Evolutionary conservation across 37 sponge, comb jelly and placozoan species (phyloP).

Genomic region (Crambe crambe): DNA sequence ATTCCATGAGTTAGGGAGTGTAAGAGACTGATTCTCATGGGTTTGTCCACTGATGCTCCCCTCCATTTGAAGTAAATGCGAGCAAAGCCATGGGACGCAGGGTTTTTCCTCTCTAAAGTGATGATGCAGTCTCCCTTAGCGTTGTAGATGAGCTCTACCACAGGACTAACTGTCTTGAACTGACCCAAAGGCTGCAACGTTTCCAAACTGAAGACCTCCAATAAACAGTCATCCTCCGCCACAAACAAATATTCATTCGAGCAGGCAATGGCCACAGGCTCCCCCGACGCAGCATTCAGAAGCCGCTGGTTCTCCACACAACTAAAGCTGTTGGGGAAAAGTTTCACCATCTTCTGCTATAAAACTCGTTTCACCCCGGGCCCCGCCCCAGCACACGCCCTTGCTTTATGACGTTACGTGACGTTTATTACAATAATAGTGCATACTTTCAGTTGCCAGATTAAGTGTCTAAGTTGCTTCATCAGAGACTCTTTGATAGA

Average conservation of each 20-base stretch:
- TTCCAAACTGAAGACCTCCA: slow-evolving; percentile 48
- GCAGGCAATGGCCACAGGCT: slow-evolving; percentile 53
- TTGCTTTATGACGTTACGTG: neutral
- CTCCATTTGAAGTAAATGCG: slow-evolving; percentile 73
- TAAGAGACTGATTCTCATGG: slow-evolving; percentile 29
- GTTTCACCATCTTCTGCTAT: slow-evolving; percentile 51
- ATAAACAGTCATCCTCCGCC: slow-evolving; percentile 43
- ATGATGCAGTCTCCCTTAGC: slow-evolving; percentile 52
- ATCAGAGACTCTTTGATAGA: slow-evolving; percentile 77
- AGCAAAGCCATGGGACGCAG: slow-evolving; percentile 24
- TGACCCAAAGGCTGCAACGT: slow-evolving; percentile 26
- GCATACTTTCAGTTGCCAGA: no score
- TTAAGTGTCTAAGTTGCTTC: neutral
- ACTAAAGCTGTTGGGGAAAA: slow-evolving; percentile 44
- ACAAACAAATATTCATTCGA: slow-evolving; percentile 57
- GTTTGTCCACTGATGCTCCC: slow-evolving; percentile 34
- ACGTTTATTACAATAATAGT: neutral
- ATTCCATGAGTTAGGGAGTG: neutral
- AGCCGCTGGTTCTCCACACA: slow-evolving; percentile 38
- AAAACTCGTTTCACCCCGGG: no score
- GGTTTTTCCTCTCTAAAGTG: slow-evolving; percentile 38
- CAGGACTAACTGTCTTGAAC: slow-evolving; percentile 58
- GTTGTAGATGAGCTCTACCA: slow-evolving; percentile 42
- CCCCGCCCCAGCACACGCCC: neutral
- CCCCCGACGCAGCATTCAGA: slow-evolving; percentile 39